phyloP scores from a whole-genome alignment of 2,888 invertebrate genomes.

The Trimorus sp. region DNA sequence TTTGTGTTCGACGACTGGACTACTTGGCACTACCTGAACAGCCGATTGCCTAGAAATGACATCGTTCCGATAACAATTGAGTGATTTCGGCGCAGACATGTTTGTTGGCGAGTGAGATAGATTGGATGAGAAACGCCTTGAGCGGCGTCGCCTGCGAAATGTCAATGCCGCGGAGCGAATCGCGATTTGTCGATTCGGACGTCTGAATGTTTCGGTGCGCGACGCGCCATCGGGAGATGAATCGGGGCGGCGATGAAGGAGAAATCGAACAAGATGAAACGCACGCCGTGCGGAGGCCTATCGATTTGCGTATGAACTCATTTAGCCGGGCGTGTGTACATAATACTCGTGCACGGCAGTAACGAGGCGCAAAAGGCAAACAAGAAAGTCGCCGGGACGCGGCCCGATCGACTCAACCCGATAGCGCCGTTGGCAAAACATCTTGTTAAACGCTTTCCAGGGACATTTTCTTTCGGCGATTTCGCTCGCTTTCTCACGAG shows the following conservation, averaged over 20 bases:
- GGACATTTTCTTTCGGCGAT: constrained; percentile 52
- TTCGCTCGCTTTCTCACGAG: constrained; percentile 56
- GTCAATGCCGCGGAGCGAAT: neutral
- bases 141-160: neutral
- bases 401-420: constrained; percentile 42
- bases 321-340: constrained; percentile 34
- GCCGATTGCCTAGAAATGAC: too few species aligned
- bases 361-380: constrained; percentile 61
- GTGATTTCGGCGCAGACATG: too few species aligned
- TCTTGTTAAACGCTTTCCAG: constrained; percentile 54
- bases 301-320: constrained; percentile 49
- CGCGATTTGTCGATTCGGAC: constrained; percentile 18
- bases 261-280: constrained; percentile 43
- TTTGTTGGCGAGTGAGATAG: too few species aligned
- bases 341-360: constrained; percentile 47
- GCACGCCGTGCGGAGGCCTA: constrained; percentile 13
- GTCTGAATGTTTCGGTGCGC: constrained; percentile 25
- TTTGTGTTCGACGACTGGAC: too few species aligned
- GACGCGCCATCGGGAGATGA: constrained; percentile 19
- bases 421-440: constrained; percentile 48
- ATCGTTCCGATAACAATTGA: too few species aligned
- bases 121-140: neutral
- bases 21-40: too few species aligned
- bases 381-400: constrained; percentile 55
- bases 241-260: constrained; percentile 29